phyloP scores from a whole-genome alignment of 2,888 invertebrate genomes.

The Matsumyia berberina region DNA sequence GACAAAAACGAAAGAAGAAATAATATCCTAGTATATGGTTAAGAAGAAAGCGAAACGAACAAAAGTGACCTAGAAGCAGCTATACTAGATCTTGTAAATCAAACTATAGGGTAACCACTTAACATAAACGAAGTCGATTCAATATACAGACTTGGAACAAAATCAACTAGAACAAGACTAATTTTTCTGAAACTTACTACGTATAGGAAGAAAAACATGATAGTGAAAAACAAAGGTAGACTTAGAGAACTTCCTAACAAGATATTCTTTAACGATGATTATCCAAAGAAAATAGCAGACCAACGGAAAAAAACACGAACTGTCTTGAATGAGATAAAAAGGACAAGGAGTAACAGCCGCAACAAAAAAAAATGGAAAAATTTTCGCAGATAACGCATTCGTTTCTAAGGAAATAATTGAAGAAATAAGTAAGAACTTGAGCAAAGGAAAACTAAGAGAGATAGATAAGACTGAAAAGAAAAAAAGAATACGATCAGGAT shows the following conservation, averaged over 20 bases:
- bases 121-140: slow-evolving; percentile 8
- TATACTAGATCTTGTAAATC: slow-evolving; percentile 8
- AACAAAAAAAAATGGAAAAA: neutral
- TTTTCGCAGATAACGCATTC: slow-evolving; percentile 11
- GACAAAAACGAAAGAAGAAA: slow-evolving; percentile 2
- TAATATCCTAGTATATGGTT: slow-evolving; percentile 5
- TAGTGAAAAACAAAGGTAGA: too few relatives aligned
- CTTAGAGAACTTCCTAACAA: slow-evolving; percentile 6
- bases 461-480: neutral
- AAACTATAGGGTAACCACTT: slow-evolving; percentile 5
- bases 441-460: neutral
- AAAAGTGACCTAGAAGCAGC: slow-evolving; percentile 14
- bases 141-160: too few relatives aligned
- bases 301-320: slow-evolving; percentile 5
- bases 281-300: neutral
- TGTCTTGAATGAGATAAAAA: slow-evolving; percentile 9
- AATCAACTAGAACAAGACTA: too few relatives aligned
- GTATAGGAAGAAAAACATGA: too few relatives aligned
- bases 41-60: slow-evolving; percentile 9
- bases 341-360: slow-evolving; percentile 14
- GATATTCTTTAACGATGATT: slow-evolving; percentile 16
- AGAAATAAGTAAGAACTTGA: too few relatives aligned
- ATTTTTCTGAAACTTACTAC: too few relatives aligned
- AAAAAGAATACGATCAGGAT: neutral
- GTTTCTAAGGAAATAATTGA: slow-evolving; percentile 8